Percentiles rank a stretch among this genome's conserved stretches.
Conservation (phyloP, 2,113 vertebrate species). For the Garra rufa region DNA sequence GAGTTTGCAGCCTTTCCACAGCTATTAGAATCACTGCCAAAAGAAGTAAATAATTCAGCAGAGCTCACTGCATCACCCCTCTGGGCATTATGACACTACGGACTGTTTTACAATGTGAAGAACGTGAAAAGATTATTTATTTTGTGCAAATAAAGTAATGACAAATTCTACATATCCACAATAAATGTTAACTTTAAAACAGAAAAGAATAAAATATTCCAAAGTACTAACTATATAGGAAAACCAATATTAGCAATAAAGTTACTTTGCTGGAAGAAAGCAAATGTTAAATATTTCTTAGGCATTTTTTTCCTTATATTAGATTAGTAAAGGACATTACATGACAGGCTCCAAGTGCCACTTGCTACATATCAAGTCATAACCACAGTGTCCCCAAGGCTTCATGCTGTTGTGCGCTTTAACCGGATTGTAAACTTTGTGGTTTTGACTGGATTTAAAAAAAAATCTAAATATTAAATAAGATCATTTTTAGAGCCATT, state of each 20-base stretch:
- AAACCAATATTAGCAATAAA: neutral
- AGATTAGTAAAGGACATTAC: neutral
- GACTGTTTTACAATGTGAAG: neutral
- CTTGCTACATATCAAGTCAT: neutral
- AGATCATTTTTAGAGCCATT: neutral
- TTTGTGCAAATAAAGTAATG: neutral
- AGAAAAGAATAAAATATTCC: neutral
- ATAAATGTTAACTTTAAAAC: neutral
- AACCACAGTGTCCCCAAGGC: neutral
- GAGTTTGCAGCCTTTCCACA: neutral
- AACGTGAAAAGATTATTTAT: neutral
- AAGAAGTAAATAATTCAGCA: neutral
- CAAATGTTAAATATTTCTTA: neutral
- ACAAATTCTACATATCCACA: neutral
- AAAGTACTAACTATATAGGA: neutral
- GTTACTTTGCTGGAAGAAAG: neutral
- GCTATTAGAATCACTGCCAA: slow-evolving; percentile 1
- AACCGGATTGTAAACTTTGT: neutral
- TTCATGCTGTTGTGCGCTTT: neutral
- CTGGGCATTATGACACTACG: neutral
- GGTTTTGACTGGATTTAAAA: neutral
- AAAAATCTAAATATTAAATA: neutral
- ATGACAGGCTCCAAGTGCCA: neutral
- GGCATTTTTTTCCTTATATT: neutral
- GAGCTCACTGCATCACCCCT: neutral